A percentile compares a stretch with the other conserved stretches of the same genome.
Conservation (phyloP, 2,797 vertebrate genomes). For the Silurus lanzhouensis region DNA sequence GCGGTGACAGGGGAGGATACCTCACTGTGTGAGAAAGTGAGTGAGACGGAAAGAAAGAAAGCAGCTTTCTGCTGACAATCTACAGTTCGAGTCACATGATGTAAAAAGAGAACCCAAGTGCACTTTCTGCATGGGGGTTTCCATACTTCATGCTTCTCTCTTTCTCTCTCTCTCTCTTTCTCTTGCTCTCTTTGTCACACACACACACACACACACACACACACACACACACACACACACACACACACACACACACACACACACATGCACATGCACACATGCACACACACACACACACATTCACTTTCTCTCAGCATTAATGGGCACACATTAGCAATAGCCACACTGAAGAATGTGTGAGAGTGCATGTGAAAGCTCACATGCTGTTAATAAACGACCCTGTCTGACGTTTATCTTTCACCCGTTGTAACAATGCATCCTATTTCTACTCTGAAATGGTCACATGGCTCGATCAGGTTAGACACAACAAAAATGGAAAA, state of each 20-base stretch:
- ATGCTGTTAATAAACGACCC: slow-evolving; percentile 28
- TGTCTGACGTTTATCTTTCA: slow-evolving; percentile 27
- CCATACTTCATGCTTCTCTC: slow-evolving; percentile 56
- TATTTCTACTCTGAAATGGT: slow-evolving; percentile 1
- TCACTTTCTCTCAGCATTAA: slow-evolving; percentile 15
- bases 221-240: too few species aligned
- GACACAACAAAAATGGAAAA: background rate
- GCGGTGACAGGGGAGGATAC: background rate
- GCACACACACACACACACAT: too few species aligned
- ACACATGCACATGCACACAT: too few species aligned
- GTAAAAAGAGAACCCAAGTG: slow-evolving; percentile 65
- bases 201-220: too few species aligned
- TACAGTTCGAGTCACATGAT: slow-evolving; percentile 75
- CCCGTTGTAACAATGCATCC: slow-evolving; percentile 20
- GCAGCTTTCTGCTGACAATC: slow-evolving; percentile 66
- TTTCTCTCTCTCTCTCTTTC: slow-evolving; percentile 8
- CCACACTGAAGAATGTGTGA: slow-evolving; percentile 21
- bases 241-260: too few species aligned
- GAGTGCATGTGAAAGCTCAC: slow-evolving; percentile 19
- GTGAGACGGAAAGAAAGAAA: background rate
- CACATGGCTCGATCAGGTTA: slow-evolving; percentile 14
- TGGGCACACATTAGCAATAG: slow-evolving; percentile 12
- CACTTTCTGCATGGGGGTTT: slow-evolving; percentile 62
- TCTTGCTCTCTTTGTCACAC: background rate
- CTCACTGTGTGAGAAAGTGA: slow-evolving; percentile 16